These are phyloP conservation scores for Tichodroma muraria DNA, from an alignment of 2,113 vertebrate genomes.

Conservation along the genomic window DNA sequence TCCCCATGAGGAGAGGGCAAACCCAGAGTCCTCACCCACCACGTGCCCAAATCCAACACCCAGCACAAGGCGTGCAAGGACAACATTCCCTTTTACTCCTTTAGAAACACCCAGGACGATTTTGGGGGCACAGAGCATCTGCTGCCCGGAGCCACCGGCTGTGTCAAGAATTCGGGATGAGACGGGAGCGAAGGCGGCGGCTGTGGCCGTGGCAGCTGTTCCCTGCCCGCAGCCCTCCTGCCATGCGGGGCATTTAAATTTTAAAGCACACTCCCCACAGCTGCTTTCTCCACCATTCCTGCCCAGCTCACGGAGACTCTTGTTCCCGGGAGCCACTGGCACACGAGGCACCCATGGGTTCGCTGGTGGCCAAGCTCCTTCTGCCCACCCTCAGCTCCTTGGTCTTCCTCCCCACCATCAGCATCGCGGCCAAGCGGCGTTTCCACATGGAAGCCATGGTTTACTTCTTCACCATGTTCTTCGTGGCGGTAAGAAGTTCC, in stretches of 20 bases:
- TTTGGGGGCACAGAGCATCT: neutral
- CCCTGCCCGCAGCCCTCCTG: neutral
- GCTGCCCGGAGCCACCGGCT: neutral
- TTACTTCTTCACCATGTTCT: conserved; percentile 98
- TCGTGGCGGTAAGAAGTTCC: conserved; percentile 80
- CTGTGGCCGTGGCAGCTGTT: neutral
- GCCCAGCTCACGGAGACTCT: neutral
- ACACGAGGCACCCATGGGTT: conserved; percentile 75
- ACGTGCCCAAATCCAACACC: rapidly evolving
- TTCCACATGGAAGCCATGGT: conserved; percentile 99
- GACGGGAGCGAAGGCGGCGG: neutral
- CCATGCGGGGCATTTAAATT: conserved; percentile 71
- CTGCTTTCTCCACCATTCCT: conserved; percentile 12
- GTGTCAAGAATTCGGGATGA: neutral
- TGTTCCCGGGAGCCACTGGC: rapidly evolving
- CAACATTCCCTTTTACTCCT: neutral
- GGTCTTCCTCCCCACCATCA: conserved; percentile 87
- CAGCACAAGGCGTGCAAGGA: neutral
- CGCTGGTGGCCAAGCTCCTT: conserved; percentile 87
- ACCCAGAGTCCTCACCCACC: neutral
- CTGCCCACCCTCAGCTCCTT: conserved; percentile 91
- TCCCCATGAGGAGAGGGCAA: neutral
- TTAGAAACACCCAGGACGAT: neutral
- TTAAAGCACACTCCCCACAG: conserved; percentile 71
- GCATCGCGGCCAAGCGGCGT: conserved; percentile 86